These are phyloP conservation scores for Ennomos erosarius DNA, from an alignment of 2,888 invertebrate species.

Conservation along the genomic window DNA sequence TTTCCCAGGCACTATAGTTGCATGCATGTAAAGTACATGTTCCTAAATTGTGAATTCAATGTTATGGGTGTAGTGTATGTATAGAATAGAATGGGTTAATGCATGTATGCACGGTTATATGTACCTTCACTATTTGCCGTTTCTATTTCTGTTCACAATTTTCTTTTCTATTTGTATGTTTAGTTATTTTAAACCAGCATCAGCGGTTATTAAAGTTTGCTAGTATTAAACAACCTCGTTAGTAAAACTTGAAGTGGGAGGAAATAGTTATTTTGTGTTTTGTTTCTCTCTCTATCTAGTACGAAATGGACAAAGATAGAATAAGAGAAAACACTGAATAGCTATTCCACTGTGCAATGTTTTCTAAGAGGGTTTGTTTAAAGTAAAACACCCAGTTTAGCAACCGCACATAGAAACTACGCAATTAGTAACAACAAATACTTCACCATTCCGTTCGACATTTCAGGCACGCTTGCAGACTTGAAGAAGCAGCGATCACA, in stretches of 20 bases:
- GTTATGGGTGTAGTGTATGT: slow-evolving; percentile 24
- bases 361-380: slow-evolving; percentile 30
- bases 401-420: slow-evolving; percentile 40
- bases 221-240: neutral
- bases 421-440: slow-evolving; percentile 15
- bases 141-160: slow-evolving; percentile 18
- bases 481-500: slow-evolving; percentile 96
- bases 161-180: slow-evolving; percentile 3
- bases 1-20: slow-evolving; percentile 32
- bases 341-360: too few species aligned
- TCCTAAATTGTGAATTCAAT: slow-evolving; percentile 13
- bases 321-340: too few species aligned
- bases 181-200: slow-evolving; percentile 1
- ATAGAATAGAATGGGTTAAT: slow-evolving; percentile 10
- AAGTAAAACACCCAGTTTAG: slow-evolving; percentile 51
- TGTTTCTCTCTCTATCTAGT: too few species aligned
- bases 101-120: slow-evolving; percentile 25
- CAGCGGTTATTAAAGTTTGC: neutral
- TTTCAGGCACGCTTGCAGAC: slow-evolving; percentile 93
- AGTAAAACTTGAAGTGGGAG: too few species aligned
- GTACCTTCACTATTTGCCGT: slow-evolving; percentile 13
- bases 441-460: slow-evolving; percentile 33
- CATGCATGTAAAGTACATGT: slow-evolving; percentile 22
- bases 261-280: too few species aligned
- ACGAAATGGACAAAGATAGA: too few species aligned